Evolutionary conservation across 2,113 vertebrate species (phyloP).

Genomic region (Poeciliopsis turrubarensis): DNA sequence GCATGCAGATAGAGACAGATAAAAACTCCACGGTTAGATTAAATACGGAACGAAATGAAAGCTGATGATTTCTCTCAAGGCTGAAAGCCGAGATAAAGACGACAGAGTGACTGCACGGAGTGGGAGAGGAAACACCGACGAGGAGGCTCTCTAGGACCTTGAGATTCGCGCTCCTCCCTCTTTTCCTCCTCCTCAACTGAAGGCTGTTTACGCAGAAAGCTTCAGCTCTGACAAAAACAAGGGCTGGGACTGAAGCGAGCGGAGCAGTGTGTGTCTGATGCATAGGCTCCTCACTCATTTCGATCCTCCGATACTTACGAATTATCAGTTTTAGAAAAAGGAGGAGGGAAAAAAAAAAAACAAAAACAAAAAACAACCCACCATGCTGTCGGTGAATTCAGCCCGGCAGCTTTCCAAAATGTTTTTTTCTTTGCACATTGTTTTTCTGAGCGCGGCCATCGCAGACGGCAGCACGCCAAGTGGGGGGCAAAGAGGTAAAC

Average conservation of each 20-base stretch:
- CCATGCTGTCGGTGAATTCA: conserved; percentile 34
- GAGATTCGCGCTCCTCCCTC: conserved; percentile 42
- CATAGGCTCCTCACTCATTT: conserved; percentile 65
- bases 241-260: conserved; percentile 48
- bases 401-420: conserved; percentile 47
- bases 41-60: neutral
- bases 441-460: conserved; percentile 61
- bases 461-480: conserved; percentile 60
- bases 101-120: neutral
- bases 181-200: conserved; percentile 42
- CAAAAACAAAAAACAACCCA: neutral
- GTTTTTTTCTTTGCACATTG: conserved; percentile 64
- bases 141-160: conserved; percentile 72
- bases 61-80: neutral
- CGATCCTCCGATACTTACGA: neutral
- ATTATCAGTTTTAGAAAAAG: neutral
- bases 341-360: too few species aligned
- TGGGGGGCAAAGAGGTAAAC: conserved; percentile 65
- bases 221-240: conserved; percentile 63
- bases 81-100: neutral
- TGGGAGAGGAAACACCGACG: neutral
- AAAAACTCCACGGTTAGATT: conserved; percentile 16
- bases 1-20: conserved; percentile 13
- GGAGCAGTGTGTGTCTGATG: conserved; percentile 74
- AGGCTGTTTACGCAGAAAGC: conserved; percentile 77